Evolutionary conservation across 2,113 vertebrate genomes (phyloP), one percentile per base, ranked within the genome.

Genomic region (Morone chrysops): DNA sequence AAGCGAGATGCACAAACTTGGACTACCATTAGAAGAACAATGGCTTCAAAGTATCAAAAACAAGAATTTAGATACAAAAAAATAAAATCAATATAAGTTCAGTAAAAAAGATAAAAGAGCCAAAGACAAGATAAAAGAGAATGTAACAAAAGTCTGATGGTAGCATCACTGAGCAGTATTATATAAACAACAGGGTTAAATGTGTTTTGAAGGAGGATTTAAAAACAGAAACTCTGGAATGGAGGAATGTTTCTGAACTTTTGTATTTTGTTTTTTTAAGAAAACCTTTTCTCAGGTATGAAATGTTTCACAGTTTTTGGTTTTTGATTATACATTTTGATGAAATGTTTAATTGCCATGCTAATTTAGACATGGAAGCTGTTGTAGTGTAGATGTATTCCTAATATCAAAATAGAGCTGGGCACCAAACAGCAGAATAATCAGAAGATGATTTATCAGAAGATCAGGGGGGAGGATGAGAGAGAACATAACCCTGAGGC

Each of bases 211-310:
- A 41, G 50, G 11, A 14, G 20, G n/a, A 43, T 79, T n/a, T 11
- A 45, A 45, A 43, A 31, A 13, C 7, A 17, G 14, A 13, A 18
- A 45, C 40, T 47, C 0, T 36, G 17, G 31, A 56, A 22, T 54
- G 31, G 13, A 62, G 43, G 36, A 74, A 14, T 13, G 43, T n/a
- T 31, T 31, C 31, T 31, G 31, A 31, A 31, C 31, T 31, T 31
- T 31, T 31, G 31, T 4, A 31, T 31, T 31, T 31, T 31, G 3
- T 31, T 31, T 4, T 10, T 6, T 4, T 18, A 31, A 60, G 9
- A 4, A 43, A 4, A 40, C 31, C 6, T 20, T 41, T 13, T 65
- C 70, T 82, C 80, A 70, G 72, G 80, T 70, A 70, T 63, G 62
- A 20, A 48, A 25, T 11, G 48, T 43, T 31, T 45, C 22, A 45